These are phyloP conservation scores for Chaetogeoica ovagalla DNA, from an alignment of 2,888 invertebrate genomes.

Conservation along the genomic window DNA sequence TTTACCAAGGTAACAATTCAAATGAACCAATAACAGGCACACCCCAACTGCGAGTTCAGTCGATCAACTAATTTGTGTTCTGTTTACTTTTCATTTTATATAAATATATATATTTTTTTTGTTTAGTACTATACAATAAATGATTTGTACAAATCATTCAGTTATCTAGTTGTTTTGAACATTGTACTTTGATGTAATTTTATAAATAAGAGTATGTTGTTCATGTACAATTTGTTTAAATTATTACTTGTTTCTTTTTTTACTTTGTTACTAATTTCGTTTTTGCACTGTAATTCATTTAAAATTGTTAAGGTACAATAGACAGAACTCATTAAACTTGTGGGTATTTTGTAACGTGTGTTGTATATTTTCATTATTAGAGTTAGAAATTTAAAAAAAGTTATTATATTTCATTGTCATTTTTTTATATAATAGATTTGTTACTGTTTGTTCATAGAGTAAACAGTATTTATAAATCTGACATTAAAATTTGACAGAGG, in stretches of 20 bases:
- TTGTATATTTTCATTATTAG: no score
- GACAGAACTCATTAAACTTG: no score
- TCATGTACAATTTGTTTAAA: neutral
- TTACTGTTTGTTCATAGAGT: no score
- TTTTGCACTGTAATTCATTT: neutral
- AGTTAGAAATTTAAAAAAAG: no score
- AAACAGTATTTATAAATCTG: no score
- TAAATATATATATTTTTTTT: slow-evolving; percentile 4
- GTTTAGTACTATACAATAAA: neutral
- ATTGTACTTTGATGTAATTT: neutral
- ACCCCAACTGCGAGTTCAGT: neutral
- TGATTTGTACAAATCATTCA: neutral
- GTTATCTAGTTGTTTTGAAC: slow-evolving; percentile 20
- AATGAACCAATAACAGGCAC: neutral
- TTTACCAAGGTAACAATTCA: slow-evolving; percentile 58
- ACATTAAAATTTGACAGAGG: no score
- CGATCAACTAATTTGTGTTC: slow-evolving; percentile 25
- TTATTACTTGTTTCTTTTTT: no score
- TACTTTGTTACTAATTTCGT: no score
- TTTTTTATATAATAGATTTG: no score
- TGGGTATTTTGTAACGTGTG: no score
- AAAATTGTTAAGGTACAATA: no score
- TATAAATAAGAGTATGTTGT: neutral
- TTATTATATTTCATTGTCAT: no score
- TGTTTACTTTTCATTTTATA: neutral